Conservation (phyloP, 2,113 vertebrate species). For the Oncorhynchus tshawytscha region DNA sequence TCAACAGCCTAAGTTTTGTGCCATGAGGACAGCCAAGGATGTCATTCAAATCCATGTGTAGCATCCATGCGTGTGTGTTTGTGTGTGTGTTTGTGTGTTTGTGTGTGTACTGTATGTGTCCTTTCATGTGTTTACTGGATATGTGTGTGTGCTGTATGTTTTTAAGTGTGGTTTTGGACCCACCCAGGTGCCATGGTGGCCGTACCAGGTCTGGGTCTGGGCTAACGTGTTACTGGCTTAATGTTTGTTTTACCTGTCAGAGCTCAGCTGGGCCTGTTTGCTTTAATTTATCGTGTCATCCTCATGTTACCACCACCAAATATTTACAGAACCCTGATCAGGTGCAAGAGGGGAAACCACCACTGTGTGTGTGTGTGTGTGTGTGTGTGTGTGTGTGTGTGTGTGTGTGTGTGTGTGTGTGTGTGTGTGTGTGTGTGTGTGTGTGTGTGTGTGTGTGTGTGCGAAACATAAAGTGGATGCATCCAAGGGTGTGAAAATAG, state of each 20-base stretch:
- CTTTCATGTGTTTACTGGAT: neutral
- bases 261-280: constrained; percentile 50
- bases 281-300: constrained; percentile 63
- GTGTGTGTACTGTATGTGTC: neutral
- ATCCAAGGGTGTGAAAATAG: too few relatives aligned
- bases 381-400: constrained; percentile 16
- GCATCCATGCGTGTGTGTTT: neutral
- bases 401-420: neutral
- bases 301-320: constrained; percentile 44
- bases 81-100: neutral
- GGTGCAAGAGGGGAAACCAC: constrained; percentile 47
- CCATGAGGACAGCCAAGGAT: too few relatives aligned
- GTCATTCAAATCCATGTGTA: too few relatives aligned
- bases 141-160: neutral
- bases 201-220: neutral
- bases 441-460: neutral
- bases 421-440: constrained; percentile 10
- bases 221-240: constrained; percentile 13
- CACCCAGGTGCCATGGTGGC: neutral
- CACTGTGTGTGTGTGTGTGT: constrained; percentile 35
- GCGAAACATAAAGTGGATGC: too few relatives aligned
- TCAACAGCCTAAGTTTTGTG: too few relatives aligned
- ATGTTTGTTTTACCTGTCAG: constrained; percentile 44
- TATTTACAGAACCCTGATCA: constrained; percentile 61
- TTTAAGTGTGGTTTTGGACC: neutral